Conservation (phyloP, 2,797 vertebrate genomes). For the Anguilla marmorata region DNA sequence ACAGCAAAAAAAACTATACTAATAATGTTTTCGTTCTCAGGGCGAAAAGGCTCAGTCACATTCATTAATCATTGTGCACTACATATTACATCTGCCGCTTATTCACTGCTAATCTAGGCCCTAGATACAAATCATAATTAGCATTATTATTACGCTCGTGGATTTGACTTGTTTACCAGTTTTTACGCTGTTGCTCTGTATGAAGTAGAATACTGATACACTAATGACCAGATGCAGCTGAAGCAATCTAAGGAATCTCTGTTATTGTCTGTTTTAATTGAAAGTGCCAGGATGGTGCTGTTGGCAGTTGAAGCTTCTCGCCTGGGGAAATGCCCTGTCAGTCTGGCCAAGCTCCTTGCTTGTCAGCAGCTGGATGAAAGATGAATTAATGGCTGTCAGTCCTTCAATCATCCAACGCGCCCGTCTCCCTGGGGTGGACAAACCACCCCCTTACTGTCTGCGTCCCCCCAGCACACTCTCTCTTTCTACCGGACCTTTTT, state of each 20-base stretch:
- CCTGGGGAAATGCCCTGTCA: neutral
- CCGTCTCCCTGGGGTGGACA: neutral
- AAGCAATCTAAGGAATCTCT: neutral
- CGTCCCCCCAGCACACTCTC: neutral
- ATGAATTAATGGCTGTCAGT: neutral
- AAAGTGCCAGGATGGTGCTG: neutral
- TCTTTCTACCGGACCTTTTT: neutral
- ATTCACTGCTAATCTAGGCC: slow-evolving; percentile 3
- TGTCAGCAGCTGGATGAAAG: neutral
- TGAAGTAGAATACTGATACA: neutral
- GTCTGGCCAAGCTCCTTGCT: neutral
- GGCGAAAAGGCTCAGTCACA: neutral
- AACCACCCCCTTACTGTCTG: neutral
- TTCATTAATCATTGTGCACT: neutral
- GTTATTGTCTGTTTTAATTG: slow-evolving; percentile 8
- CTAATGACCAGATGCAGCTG: neutral
- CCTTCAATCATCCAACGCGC: neutral
- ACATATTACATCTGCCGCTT: neutral
- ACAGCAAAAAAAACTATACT: neutral
- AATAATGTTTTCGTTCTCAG: neutral
- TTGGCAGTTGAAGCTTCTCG: neutral
- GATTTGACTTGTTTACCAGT: neutral
- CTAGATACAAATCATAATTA: neutral
- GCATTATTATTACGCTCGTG: neutral
- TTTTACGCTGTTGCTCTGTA: neutral